phyloP scores from a whole-genome alignment of 2,113 vertebrate genomes.

The Mixornis gularis region DNA sequence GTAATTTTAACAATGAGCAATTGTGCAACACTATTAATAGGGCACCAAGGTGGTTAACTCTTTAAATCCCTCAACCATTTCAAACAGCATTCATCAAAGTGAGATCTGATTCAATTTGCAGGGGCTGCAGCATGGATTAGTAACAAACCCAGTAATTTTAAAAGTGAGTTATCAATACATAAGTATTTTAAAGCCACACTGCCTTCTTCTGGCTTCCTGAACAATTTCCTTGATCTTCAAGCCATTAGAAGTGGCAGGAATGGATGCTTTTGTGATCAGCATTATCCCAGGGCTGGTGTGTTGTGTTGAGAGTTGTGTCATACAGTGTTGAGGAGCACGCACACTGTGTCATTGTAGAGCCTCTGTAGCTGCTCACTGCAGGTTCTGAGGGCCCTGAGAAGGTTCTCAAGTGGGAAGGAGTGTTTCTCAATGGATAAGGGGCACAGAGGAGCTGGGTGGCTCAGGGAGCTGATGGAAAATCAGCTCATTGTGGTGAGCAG shows the following conservation, averaged over 20 bases:
- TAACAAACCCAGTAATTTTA: not conserved
- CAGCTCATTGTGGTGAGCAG: not conserved
- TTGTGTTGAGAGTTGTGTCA: not conserved
- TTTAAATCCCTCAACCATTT: not conserved
- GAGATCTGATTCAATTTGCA: not conserved
- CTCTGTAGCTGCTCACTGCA: not conserved
- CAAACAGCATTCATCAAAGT: not conserved
- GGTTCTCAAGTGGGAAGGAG: not conserved
- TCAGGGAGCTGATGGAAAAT: not conserved
- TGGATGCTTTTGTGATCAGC: not conserved
- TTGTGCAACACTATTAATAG: not conserved
- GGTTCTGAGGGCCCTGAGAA: not conserved
- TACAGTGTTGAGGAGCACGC: not conserved
- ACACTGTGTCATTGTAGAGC: rapidly evolving
- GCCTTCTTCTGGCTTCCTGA: not conserved
- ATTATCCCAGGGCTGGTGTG: not conserved
- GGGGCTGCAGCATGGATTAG: not conserved
- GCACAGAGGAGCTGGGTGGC: not conserved
- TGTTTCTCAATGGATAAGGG: rapidly evolving
- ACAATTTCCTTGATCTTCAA: not conserved
- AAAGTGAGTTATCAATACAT: not conserved
- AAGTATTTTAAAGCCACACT: not conserved
- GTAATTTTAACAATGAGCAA: not conserved
- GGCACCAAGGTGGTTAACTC: not conserved
- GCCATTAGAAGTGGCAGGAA: not conserved